A percentile compares a stretch with the other conserved stretches of the same genome.
These are phyloP conservation scores for Ispidina lecontei DNA, from an alignment of 2,797 vertebrate species.

Conservation along the genomic window DNA sequence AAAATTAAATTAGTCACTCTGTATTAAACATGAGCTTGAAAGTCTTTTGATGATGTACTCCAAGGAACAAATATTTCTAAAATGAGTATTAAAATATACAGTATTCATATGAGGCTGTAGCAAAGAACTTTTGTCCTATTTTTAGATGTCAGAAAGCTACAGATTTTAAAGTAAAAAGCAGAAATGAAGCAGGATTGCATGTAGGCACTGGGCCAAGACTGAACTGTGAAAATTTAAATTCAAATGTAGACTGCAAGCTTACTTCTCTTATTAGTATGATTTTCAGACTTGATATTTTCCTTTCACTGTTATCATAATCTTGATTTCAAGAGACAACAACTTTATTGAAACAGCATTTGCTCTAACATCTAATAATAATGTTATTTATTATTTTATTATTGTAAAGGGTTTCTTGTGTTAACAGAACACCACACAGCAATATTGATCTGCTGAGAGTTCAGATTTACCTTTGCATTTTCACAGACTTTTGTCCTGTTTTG, in stretches of 20 bases:
- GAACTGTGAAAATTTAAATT: conserved; percentile 36
- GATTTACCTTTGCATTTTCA: conserved; percentile 5
- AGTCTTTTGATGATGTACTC: not conserved
- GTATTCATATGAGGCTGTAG: not conserved
- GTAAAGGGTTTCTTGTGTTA: not conserved
- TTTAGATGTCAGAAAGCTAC: conserved; percentile 24
- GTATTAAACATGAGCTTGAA: conserved; percentile 1
- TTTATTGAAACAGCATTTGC: not conserved
- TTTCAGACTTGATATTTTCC: not conserved
- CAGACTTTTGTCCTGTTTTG: not conserved
- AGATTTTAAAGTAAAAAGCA: conserved; percentile 20
- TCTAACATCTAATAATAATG: not conserved
- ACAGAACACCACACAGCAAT: not conserved
- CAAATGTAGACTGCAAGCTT: conserved; percentile 16
- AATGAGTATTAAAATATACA: not conserved
- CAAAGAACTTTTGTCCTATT: conserved; percentile 18
- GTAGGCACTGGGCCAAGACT: conserved; percentile 28
- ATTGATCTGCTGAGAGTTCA: not conserved
- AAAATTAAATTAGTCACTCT: not conserved
- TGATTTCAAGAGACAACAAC: not conserved
- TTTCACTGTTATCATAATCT: not conserved
- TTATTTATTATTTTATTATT: not conserved
- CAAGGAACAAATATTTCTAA: not conserved
- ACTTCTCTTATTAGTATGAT: not conserved
- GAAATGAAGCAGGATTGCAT: conserved; percentile 28